Percentiles rank a stretch among this genome's conserved stretches.
phyloP scores from a whole-genome alignment of 2,888 invertebrate genomes.

The Noctua janthe region DNA sequence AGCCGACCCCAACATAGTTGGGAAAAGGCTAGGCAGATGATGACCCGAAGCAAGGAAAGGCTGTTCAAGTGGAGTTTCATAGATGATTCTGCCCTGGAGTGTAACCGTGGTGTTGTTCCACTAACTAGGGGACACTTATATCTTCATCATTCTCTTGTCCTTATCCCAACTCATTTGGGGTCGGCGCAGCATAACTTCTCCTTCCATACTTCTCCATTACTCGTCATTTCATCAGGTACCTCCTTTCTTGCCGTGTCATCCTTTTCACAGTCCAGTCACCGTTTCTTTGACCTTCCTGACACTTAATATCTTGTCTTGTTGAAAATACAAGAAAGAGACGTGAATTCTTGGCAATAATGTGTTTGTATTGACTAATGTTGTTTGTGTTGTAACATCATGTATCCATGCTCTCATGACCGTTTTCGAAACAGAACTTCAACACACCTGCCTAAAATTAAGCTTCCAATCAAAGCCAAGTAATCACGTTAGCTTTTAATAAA shows the following conservation, averaged over 20 bases:
- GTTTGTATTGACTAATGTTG: not conserved
- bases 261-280: too few relatives aligned
- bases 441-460: slow-evolving; percentile 6
- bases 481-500: slow-evolving; percentile 28
- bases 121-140: not conserved
- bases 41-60: not conserved
- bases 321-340: not conserved
- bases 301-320: not conserved
- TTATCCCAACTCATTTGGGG: too few relatives aligned
- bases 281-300: too few relatives aligned
- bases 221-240: too few relatives aligned
- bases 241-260: too few relatives aligned
- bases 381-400: not conserved
- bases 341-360: not conserved
- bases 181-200: too few relatives aligned
- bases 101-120: not conserved
- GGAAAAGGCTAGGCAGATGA: too few relatives aligned
- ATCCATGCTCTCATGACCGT: not conserved
- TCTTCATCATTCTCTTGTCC: too few relatives aligned
- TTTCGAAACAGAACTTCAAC: not conserved
- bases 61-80: not conserved
- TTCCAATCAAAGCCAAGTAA: slow-evolving; percentile 19
- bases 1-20: too few relatives aligned
- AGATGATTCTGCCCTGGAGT: not conserved
- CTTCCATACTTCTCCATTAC: too few relatives aligned